These are phyloP conservation scores for Tenthredo amoena DNA, from an alignment of 2,888 invertebrate genomes.

Conservation along the genomic window DNA sequence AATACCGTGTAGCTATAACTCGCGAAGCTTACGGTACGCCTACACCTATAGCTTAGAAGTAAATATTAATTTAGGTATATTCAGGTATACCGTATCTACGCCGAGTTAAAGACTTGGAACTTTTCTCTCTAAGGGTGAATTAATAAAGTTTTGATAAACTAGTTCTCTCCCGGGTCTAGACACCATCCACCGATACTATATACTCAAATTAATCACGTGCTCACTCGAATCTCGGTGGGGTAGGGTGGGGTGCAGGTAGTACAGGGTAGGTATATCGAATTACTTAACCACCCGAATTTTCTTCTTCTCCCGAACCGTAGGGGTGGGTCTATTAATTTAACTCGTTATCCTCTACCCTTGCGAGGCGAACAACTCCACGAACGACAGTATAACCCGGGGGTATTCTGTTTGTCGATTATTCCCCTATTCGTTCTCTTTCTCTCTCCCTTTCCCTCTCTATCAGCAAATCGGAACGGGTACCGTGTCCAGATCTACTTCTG, in stretches of 20 bases:
- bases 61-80: slow-evolving; percentile 3
- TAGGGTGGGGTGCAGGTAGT: no score
- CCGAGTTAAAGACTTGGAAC: neutral
- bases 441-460: neutral
- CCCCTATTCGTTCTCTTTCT: neutral
- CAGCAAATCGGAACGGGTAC: neutral
- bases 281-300: neutral
- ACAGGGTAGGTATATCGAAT: neutral
- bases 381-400: neutral
- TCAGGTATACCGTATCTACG: neutral
- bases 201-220: neutral
- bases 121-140: neutral
- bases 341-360: slow-evolving; percentile 33
- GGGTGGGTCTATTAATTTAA: slow-evolving; percentile 13
- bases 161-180: neutral
- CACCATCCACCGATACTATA: neutral
- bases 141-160: slow-evolving; percentile 16
- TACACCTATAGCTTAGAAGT: neutral
- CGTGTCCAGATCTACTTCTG: slow-evolving; percentile 1
- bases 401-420: neutral
- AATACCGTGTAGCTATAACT: slow-evolving; percentile 9
- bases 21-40: neutral
- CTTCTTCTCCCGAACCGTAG: neutral
- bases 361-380: neutral
- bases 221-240: neutral